phyloP scores from a whole-genome alignment of 2,888 invertebrate species.

The Gibbula magus region DNA sequence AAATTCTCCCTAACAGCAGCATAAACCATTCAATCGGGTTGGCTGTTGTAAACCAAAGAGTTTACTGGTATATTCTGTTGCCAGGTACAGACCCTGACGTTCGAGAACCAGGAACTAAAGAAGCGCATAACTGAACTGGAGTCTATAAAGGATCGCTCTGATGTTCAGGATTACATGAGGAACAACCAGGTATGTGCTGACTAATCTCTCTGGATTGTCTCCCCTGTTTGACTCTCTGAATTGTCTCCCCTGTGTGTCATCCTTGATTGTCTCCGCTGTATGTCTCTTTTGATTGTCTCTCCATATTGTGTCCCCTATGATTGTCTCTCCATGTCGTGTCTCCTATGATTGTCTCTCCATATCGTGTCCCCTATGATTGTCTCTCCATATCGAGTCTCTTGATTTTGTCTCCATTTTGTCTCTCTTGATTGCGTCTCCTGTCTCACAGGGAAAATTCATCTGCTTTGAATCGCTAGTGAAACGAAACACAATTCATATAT shows the following conservation, averaged over 20 bases:
- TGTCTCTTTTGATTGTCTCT: neutral
- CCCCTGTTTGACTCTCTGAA: neutral
- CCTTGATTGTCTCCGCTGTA: neutral
- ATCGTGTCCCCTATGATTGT: neutral
- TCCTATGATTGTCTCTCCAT: neutral
- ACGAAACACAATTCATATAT: neutral
- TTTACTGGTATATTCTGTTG: neutral
- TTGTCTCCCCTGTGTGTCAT: neutral
- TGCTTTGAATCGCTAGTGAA: neutral
- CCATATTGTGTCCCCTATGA: neutral
- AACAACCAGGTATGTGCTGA: constrained; percentile 51
- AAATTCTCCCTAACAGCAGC: no score
- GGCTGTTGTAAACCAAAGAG: no score
- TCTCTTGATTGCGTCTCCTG: neutral
- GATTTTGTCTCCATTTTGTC: neutral
- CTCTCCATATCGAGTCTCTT: neutral
- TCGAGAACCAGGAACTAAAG: constrained; percentile 89
- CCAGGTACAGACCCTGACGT: constrained; percentile 84
- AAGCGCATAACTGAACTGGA: constrained; percentile 85
- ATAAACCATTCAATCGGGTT: no score
- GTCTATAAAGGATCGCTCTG: constrained; percentile 74
- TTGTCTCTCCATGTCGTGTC: neutral
- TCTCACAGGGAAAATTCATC: neutral
- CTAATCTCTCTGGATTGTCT: neutral
- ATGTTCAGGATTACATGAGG: constrained; percentile 55